These are phyloP conservation scores for Phorcus lineatus DNA, from an alignment of 2,888 invertebrate species.

Conservation along the genomic window DNA sequence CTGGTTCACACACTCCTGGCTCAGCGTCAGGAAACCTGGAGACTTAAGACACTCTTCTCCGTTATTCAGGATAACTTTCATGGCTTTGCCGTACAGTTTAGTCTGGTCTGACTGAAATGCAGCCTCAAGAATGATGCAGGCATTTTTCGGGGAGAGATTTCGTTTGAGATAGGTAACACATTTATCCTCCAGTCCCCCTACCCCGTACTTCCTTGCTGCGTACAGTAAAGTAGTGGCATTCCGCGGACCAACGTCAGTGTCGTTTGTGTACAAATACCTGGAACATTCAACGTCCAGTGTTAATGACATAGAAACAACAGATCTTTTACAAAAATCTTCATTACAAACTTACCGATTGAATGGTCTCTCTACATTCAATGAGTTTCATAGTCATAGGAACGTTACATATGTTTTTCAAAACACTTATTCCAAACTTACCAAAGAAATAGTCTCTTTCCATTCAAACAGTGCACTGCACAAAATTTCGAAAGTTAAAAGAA, in stretches of 20 bases:
- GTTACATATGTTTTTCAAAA: no score
- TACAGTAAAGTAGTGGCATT: conserved; percentile 50
- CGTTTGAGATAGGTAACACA: conserved; percentile 50
- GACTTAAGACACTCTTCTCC: conserved; percentile 28
- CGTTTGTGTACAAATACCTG: conserved; percentile 56
- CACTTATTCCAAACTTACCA: no score
- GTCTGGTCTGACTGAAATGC: conserved; percentile 27
- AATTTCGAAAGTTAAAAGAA: no score
- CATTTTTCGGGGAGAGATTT: conserved; percentile 40
- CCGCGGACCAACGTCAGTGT: conserved; percentile 49
- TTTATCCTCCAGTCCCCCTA: conserved; percentile 42
- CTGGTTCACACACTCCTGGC: conserved; percentile 23
- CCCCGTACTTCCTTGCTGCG: conserved; percentile 54
- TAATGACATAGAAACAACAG: background rate
- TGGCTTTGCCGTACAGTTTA: conserved; percentile 23
- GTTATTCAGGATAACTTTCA: conserved; percentile 32
- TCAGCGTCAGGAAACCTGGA: conserved; percentile 24
- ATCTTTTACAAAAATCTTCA: no score
- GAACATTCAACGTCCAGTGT: background rate
- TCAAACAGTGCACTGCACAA: no score
- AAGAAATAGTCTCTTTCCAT: no score
- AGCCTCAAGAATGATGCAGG: conserved; percentile 32
- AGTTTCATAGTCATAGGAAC: no score
- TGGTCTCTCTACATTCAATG: no score
- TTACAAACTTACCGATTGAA: no score